Evolutionary conservation across 2,113 vertebrate species (phyloP).

Genomic region (Uria aalge): DNA sequence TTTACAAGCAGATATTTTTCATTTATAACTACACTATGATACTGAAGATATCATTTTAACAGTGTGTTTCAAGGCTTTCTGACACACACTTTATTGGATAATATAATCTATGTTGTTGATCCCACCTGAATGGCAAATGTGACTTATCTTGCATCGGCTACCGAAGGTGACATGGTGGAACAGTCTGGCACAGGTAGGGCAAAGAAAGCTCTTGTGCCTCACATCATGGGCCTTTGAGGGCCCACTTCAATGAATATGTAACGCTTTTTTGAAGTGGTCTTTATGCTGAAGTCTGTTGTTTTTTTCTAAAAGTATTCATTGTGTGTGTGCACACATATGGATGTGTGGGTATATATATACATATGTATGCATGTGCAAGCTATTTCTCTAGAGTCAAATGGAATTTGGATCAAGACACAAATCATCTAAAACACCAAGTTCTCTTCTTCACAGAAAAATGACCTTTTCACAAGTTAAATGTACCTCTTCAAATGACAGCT

Average conservation of each 20-base stretch:
- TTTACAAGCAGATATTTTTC: not conserved
- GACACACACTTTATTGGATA: not conserved
- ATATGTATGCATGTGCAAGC: not conserved
- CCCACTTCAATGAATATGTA: not conserved
- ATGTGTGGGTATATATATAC: too few species aligned
- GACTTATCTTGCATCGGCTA: not conserved
- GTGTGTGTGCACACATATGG: not conserved
- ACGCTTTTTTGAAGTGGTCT: not conserved
- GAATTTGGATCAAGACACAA: slow-evolving; percentile 22
- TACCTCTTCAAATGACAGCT: slow-evolving; percentile 49
- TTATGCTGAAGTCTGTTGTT: not conserved
- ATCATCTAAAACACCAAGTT: not conserved
- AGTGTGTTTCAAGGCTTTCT: not conserved
- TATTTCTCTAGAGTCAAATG: not conserved
- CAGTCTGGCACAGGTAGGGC: not conserved
- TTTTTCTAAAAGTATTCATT: not conserved
- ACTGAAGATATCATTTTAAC: not conserved
- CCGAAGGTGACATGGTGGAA: not conserved
- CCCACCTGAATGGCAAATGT: not conserved
- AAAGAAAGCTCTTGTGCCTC: not conserved
- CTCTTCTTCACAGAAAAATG: not conserved
- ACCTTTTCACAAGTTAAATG: slow-evolving; percentile 51
- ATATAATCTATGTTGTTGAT: not conserved
- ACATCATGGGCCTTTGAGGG: not conserved
- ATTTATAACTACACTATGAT: not conserved